Evolutionary conservation across 2,113 vertebrate species (phyloP).

Genomic region (Bettongia penicillata): DNA sequence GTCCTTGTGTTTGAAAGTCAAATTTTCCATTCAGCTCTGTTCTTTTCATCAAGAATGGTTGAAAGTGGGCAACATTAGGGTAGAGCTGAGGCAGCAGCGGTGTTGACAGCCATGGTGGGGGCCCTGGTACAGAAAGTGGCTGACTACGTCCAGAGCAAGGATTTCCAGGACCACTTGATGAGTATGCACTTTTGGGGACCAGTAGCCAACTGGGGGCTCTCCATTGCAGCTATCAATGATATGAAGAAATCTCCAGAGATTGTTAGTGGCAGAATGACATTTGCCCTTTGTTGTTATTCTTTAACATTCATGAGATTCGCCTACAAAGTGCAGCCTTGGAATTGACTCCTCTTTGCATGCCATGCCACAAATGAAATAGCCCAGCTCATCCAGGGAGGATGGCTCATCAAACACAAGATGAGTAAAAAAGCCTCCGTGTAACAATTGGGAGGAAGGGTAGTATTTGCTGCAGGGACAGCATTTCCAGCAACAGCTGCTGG

Average conservation of each 20-base stretch:
- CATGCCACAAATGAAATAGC: slow-evolving; percentile 95
- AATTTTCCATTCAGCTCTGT: no score
- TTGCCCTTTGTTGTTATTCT: slow-evolving; percentile 96
- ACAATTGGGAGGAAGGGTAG: slow-evolving; percentile 55
- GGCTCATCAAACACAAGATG: slow-evolving; percentile 91
- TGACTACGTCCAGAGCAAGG: slow-evolving; percentile 94
- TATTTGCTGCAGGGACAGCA: slow-evolving; percentile 59
- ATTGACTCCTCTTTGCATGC: slow-evolving; percentile 98
- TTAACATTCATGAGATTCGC: slow-evolving; percentile 98
- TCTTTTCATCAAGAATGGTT: no score
- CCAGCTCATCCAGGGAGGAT: slow-evolving; percentile 92
- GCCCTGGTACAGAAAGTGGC: slow-evolving; percentile 89
- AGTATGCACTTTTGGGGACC: slow-evolving; percentile 99
- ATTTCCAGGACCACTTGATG: slow-evolving; percentile 95
- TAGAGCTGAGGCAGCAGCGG: background rate
- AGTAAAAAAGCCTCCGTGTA: slow-evolving; percentile 69
- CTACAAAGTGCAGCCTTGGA: slow-evolving; percentile 98
- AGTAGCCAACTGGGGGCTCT: slow-evolving; percentile 98
- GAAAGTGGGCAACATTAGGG: no score
- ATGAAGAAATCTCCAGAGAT: slow-evolving; percentile 99
- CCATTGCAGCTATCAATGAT: slow-evolving; percentile 94
- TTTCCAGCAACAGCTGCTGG: slow-evolving; percentile 69
- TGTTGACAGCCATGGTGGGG: slow-evolving; percentile 87
- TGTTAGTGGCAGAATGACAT: slow-evolving; percentile 98
- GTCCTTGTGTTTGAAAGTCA: no score